Percentiles rank a stretch among this genome's conserved stretches.
These are phyloP conservation scores for Rhagophthalmus giganteus DNA, from an alignment of 2,888 invertebrate species.

Conservation along the genomic window DNA sequence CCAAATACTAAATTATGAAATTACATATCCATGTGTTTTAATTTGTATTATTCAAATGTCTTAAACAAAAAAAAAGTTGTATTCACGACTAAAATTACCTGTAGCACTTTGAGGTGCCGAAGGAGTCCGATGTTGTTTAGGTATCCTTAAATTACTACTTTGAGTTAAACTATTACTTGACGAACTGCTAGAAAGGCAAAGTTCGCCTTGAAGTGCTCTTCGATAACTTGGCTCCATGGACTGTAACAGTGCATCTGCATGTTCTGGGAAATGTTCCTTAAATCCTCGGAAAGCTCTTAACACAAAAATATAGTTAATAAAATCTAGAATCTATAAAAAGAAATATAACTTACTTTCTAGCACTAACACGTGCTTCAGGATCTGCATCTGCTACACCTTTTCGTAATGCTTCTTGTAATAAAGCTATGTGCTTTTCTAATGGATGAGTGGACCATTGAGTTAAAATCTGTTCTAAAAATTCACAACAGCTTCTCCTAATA, in stretches of 20 bases:
- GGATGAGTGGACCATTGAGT: slow-evolving; percentile 84
- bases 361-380: slow-evolving; percentile 79
- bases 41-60: neutral
- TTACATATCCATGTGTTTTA: too few species aligned
- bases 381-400: slow-evolving; percentile 93
- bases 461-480: slow-evolving; percentile 80
- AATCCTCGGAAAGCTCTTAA: slow-evolving; percentile 87
- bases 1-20: too few species aligned
- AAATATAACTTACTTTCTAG: slow-evolving; percentile 68
- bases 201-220: slow-evolving; percentile 61
- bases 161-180: slow-evolving; percentile 58
- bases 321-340: neutral
- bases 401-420: slow-evolving; percentile 80
- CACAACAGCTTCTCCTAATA: slow-evolving; percentile 77
- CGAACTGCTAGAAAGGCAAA: slow-evolving; percentile 63
- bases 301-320: slow-evolving; percentile 20
- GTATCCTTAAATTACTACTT: slow-evolving; percentile 51
- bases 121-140: slow-evolving; percentile 52
- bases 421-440: slow-evolving; percentile 77
- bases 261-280: slow-evolving; percentile 85
- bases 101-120: slow-evolving; percentile 51
- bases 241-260: slow-evolving; percentile 81
- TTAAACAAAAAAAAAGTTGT: too few species aligned
- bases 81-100: slow-evolving; percentile 35
- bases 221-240: slow-evolving; percentile 80